A percentile compares a stretch with the other conserved stretches of the same genome.
phyloP scores from a whole-genome alignment of 2,797 vertebrate species.

The Pipistrellus pygmaeus region DNA sequence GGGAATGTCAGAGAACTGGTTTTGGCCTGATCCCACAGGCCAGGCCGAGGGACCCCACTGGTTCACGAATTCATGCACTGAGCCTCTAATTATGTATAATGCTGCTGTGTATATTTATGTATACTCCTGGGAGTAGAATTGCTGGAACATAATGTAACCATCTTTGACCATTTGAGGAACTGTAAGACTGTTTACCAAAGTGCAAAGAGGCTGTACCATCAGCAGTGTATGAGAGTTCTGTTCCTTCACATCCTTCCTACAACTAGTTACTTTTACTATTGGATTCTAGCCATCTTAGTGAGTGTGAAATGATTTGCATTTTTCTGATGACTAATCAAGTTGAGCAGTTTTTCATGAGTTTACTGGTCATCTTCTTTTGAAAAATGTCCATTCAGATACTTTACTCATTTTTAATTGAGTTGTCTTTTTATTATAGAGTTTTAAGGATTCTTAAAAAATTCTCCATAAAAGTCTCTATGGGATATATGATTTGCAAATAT shows the following conservation, averaged over 20 bases:
- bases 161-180: background rate
- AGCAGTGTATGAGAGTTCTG: background rate
- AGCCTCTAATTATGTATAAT: background rate
- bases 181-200: background rate
- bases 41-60: too few species aligned
- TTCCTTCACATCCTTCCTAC: background rate
- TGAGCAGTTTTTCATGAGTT: background rate
- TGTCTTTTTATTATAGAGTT: background rate
- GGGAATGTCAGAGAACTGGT: too few species aligned
- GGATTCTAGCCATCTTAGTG: background rate
- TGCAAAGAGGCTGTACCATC: background rate
- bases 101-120: background rate
- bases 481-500: background rate
- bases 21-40: too few species aligned
- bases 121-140: background rate
- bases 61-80: too few species aligned
- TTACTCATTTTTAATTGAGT: background rate
- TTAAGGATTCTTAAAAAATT: background rate
- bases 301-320: slow-evolving; percentile 37
- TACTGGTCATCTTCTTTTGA: background rate
- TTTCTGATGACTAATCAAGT: background rate
- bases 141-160: background rate
- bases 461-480: background rate
- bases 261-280: background rate
- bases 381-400: background rate